Percentiles rank a stretch among this genome's conserved stretches.
These are phyloP conservation scores for Pipra filicauda DNA, from an alignment of 2,113 vertebrate genomes.

Conservation along the genomic window DNA sequence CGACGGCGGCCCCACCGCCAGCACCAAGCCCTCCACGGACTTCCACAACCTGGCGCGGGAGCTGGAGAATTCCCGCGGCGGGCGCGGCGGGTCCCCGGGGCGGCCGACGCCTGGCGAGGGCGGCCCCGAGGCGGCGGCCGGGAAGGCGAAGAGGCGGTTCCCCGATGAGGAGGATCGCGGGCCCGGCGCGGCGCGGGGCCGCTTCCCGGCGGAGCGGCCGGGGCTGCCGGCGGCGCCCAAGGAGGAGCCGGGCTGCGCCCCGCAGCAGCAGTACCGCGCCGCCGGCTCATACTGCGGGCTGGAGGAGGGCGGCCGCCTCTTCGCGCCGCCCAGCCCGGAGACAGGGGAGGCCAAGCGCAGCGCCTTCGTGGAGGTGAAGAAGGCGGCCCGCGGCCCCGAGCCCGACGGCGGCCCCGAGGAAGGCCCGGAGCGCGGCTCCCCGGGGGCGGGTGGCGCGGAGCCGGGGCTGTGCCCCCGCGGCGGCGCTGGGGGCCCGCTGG, in stretches of 20 bases:
- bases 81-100: slow-evolving; percentile 20
- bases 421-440: slow-evolving; percentile 45
- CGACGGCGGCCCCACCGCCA: slow-evolving; percentile 41
- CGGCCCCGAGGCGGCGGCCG: not conserved
- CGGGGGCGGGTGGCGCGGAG: not conserved
- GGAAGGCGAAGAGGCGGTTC: slow-evolving; percentile 81
- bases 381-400: slow-evolving; percentile 70
- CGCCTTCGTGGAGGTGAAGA: slow-evolving; percentile 95
- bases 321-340: slow-evolving; percentile 80
- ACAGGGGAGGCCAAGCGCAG: slow-evolving; percentile 85
- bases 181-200: not conserved
- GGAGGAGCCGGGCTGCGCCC: slow-evolving; percentile 86
- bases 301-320: slow-evolving; percentile 83
- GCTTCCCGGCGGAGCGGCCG: slow-evolving; percentile 2
- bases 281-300: slow-evolving; percentile 84
- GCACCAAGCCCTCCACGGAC: slow-evolving; percentile 88
- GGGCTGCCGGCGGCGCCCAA: slow-evolving; percentile 74
- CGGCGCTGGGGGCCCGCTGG: slow-evolving; percentile 26
- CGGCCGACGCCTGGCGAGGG: not conserved
- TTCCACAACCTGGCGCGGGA: slow-evolving; percentile 95
- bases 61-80: slow-evolving; percentile 82
- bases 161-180: slow-evolving; percentile 59
- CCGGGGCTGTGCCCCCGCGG: slow-evolving; percentile 15
- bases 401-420: slow-evolving; percentile 35
- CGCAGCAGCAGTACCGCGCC: slow-evolving; percentile 86